These are phyloP conservation scores for Sebastes flavidus DNA, from an alignment of 2,797 vertebrate species.

Conservation along the genomic window DNA sequence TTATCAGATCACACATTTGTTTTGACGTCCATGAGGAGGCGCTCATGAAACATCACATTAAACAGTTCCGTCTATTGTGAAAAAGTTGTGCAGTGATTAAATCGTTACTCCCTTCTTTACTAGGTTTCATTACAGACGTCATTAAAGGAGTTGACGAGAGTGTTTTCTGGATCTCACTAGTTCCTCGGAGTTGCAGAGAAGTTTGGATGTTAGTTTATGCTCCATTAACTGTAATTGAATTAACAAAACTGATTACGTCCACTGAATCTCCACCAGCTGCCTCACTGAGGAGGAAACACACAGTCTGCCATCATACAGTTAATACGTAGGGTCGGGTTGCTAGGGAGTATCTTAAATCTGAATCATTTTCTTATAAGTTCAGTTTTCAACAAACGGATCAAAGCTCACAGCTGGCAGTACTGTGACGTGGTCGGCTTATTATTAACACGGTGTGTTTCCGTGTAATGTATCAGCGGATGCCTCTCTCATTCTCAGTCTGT, in stretches of 20 bases:
- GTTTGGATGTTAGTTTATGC: neutral
- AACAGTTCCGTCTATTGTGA: neutral
- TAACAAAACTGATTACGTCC: conserved; percentile 12
- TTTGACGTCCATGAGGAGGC: neutral
- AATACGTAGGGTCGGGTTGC: no score
- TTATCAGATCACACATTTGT: neutral
- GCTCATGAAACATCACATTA: neutral
- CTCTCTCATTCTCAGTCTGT: no score
- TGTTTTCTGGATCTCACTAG: neutral
- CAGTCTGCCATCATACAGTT: neutral
- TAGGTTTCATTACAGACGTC: conserved; percentile 9
- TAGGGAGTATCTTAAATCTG: neutral
- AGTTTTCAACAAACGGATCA: neutral
- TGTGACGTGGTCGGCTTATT: no score
- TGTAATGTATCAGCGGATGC: no score
- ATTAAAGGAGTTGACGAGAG: neutral
- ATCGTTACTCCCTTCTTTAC: neutral
- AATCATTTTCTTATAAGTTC: neutral
- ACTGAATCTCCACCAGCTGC: neutral
- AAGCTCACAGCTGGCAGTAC: no score
- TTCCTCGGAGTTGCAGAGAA: neutral
- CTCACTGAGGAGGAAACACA: neutral
- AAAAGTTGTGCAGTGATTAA: neutral
- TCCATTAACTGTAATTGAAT: conserved; percentile 42
- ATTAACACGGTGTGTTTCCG: no score